Conservation (phyloP, 1,140 invertebrate genomes). For the Hesperophylax magnus region DNA sequence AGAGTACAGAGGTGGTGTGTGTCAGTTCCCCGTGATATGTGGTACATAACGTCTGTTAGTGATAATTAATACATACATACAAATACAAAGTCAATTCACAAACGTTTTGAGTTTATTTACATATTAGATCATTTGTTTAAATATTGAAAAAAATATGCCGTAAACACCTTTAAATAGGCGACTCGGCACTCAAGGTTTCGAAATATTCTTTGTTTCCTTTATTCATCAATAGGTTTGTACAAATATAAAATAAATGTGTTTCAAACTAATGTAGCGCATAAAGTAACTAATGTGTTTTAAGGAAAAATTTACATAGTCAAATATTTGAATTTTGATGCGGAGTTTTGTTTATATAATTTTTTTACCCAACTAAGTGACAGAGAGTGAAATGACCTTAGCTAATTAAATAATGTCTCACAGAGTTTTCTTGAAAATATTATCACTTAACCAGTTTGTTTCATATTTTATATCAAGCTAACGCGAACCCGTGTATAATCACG, state of each 20-base stretch:
- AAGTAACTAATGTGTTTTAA: slow-evolving; percentile 10
- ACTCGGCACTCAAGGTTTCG: slow-evolving; percentile 19
- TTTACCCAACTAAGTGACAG: no score
- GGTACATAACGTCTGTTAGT: neutral
- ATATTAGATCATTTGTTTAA: slow-evolving; percentile 38
- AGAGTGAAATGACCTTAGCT: no score
- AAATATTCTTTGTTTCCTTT: slow-evolving; percentile 25
- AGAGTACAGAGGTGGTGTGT: no score
- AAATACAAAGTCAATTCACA: slow-evolving; percentile 29
- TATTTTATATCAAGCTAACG: no score
- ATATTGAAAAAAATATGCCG: slow-evolving; percentile 35
- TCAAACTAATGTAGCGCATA: slow-evolving; percentile 14
- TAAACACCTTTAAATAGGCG: slow-evolving; percentile 33
- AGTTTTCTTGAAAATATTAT: no score
- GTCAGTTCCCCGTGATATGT: slow-evolving; percentile 3
- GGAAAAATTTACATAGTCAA: slow-evolving; percentile 4
- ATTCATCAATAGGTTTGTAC: slow-evolving; percentile 21
- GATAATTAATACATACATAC: slow-evolving; percentile 34
- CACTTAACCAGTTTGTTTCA: no score
- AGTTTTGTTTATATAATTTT: neutral
- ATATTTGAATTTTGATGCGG: slow-evolving; percentile 3
- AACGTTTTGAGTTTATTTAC: slow-evolving; percentile 37
- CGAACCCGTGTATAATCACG: no score
- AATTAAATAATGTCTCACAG: no score
- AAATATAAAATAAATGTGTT: neutral